Evolutionary conservation across 1,140 invertebrate species (phyloP).

Genomic region (Drosophila kepulauana): DNA sequence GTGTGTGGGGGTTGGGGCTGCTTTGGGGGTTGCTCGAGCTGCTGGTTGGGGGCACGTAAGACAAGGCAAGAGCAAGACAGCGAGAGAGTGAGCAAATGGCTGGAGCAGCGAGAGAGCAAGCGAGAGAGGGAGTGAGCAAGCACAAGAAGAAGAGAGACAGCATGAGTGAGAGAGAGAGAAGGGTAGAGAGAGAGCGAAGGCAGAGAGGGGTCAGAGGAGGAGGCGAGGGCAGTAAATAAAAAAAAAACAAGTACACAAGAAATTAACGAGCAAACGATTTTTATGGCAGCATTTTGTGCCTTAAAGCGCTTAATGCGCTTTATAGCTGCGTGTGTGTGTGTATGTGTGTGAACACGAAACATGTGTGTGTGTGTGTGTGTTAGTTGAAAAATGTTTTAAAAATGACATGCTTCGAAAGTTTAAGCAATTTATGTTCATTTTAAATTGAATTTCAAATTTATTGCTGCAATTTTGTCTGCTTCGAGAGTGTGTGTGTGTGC

Average conservation of each 20-base stretch:
- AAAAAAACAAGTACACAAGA: slow-evolving; percentile 68
- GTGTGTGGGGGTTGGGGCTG: slow-evolving; percentile 14
- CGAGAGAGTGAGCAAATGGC: slow-evolving; percentile 6
- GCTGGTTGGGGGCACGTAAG: slow-evolving; percentile 49
- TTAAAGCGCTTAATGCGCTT: slow-evolving; percentile 83
- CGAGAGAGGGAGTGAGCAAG: not conserved
- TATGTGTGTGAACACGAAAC: slow-evolving; percentile 22
- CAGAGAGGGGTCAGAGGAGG: not conserved
- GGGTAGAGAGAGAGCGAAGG: not conserved
- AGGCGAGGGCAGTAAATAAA: slow-evolving; percentile 70
- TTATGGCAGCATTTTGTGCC: slow-evolving; percentile 82
- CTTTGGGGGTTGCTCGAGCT: slow-evolving; percentile 39
- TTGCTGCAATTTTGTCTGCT: slow-evolving; percentile 80
- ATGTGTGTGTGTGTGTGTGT: slow-evolving; percentile 56
- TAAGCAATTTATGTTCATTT: slow-evolving; percentile 85
- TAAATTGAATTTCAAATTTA: slow-evolving; percentile 85
- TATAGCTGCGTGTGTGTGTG: slow-evolving; percentile 43
- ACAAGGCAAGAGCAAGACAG: slow-evolving; percentile 49
- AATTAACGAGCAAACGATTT: slow-evolving; percentile 84
- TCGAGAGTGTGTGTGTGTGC: slow-evolving; percentile 19
- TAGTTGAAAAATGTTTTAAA: slow-evolving; percentile 84
- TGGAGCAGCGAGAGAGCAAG: slow-evolving; percentile 7
- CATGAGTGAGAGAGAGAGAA: not conserved
- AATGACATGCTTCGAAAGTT: slow-evolving; percentile 84
- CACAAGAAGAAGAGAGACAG: slow-evolving; percentile 9